A percentile compares a stretch with the other conserved stretches of the same genome.
phyloP scores from a whole-genome alignment of 2,888 invertebrate species.

The Acanthosoma haemorrhoidale region DNA sequence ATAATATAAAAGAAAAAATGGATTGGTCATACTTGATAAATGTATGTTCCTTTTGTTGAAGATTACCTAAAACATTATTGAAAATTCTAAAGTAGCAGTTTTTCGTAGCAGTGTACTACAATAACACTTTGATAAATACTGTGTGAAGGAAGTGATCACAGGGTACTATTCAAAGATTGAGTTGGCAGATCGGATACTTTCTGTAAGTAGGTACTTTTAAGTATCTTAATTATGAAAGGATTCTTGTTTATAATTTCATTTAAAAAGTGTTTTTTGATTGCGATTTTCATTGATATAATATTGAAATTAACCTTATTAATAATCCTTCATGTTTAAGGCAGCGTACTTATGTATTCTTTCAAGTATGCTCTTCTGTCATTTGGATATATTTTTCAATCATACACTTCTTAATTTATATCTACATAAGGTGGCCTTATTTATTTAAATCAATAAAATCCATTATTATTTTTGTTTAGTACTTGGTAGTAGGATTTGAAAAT shows the following conservation, averaged over 20 bases:
- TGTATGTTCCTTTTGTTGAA: slow-evolving; percentile 2
- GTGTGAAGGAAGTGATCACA: slow-evolving; percentile 9
- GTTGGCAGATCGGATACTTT: background rate
- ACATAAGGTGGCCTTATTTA: no score
- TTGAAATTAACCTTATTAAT: no score
- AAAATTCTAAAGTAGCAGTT: slow-evolving; percentile 24
- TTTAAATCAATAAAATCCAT: no score
- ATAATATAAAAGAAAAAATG: background rate
- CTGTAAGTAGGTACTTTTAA: slow-evolving; percentile 18
- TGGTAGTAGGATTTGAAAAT: no score
- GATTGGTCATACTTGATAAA: background rate
- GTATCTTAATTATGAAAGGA: slow-evolving; percentile 13
- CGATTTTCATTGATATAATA: no score
- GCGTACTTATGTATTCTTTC: no score
- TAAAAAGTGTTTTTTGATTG: no score
- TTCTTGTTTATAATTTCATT: background rate
- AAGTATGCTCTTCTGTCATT: no score
- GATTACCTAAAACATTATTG: background rate
- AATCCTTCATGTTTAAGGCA: no score
- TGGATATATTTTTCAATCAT: no score
- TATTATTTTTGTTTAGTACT: no score
- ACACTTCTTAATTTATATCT: no score
- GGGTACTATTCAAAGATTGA: slow-evolving; percentile 5
- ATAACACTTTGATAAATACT: slow-evolving; percentile 21
- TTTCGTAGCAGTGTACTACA: slow-evolving; percentile 31